Base-by-base conservation (phyloP, 2,113 vertebrate species). In the Strix aluco region DNA sequence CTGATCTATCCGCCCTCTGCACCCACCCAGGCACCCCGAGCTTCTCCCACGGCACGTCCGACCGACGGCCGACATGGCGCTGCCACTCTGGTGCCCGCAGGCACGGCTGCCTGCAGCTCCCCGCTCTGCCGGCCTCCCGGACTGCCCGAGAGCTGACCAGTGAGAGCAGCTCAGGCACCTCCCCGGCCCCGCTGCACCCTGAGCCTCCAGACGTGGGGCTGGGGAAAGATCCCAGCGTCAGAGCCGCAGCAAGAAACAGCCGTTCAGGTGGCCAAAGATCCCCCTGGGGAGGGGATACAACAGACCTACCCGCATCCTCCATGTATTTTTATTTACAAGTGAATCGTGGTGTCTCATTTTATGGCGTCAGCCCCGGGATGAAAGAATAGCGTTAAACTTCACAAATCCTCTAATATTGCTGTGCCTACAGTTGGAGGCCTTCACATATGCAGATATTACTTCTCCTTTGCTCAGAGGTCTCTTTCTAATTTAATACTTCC, bases 321-420 rank as follows among this genome's bases (percentile, higher is more conserved):
- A 1, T 0, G 20, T 9, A 9, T 40, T 79, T 82, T 72, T 66
- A 42, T 84, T 74, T 92, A 70, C 30, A 46, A 38, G 88, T 61
- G 40, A 75, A 61, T 36, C 3, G 0, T 19, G 18, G 26, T 86
- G 61, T 54, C 66, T 92, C 10, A 15, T 79, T 84, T 92, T 29
- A 54, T 6, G 47, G 58, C 34, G 4, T 40, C 74, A 80, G 59
- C 44, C 44, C 71, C 0, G 0, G 83, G 58, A 94, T 63, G 73
- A 69, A 75, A 74, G 36, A 71, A 88, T 3, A 79, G 65, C 0
- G 4, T 79, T 94, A 89, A 95, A 92, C 63, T 86, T 77, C 90
- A 96, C 94, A 97, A 96, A 96, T 95, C 93, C 95, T 78, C 94
- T 77, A 59, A 87, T 94, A 96, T 71, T 92, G 90, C 81, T 74